phyloP scores from a whole-genome alignment of 2,797 vertebrate species.

The Microhierax caerulescens region DNA sequence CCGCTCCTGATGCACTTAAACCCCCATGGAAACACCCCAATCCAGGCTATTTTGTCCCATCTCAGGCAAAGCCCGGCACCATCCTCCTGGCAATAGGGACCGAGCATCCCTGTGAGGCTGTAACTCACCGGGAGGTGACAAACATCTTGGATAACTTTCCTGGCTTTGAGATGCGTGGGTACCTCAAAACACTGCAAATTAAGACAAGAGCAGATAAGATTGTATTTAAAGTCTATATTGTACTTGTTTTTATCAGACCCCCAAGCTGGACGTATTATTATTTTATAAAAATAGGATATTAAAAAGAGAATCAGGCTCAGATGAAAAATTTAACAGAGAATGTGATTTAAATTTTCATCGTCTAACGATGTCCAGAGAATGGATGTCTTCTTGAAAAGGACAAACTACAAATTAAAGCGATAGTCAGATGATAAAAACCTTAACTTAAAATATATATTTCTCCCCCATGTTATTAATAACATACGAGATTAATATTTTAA shows the following conservation, averaged over 20 bases:
- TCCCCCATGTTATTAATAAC: slow-evolving; percentile 55
- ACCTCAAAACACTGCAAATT: not conserved
- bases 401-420: slow-evolving; percentile 57
- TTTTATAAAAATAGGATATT: slow-evolving; percentile 60
- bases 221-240: not conserved
- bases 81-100: accelerated
- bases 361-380: slow-evolving; percentile 14
- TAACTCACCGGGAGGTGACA: not conserved
- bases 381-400: slow-evolving; percentile 60
- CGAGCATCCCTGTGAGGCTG: not conserved
- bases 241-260: slow-evolving; percentile 32
- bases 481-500: slow-evolving; percentile 68
- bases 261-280: slow-evolving; percentile 53
- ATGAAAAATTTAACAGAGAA: slow-evolving; percentile 49
- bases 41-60: not conserved
- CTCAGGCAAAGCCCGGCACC: not conserved
- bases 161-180: not conserved
- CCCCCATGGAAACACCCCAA: not conserved
- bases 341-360: slow-evolving; percentile 48
- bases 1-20: not conserved
- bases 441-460: slow-evolving; percentile 53
- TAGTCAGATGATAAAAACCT: slow-evolving; percentile 44
- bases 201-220: not conserved
- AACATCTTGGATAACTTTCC: not conserved
- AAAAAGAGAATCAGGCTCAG: slow-evolving; percentile 21